Percentiles rank a stretch among this genome's conserved stretches.
phyloP scores from a whole-genome alignment of 1,140 invertebrate species.

The Contarinia nasturtii region DNA sequence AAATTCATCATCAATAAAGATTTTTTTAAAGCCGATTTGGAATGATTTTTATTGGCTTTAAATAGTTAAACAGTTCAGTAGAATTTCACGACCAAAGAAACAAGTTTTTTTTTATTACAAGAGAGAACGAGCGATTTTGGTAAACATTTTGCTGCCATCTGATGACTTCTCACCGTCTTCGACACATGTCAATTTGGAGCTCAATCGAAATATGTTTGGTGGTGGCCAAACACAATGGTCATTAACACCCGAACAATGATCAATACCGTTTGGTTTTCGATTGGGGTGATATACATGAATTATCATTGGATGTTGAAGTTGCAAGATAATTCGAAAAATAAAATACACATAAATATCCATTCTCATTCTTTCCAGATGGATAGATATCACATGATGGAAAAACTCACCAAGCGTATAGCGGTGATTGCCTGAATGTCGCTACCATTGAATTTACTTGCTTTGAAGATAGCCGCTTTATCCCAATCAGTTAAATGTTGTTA shows the following conservation, averaged over 20 bases:
- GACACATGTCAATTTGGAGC: slow-evolving; percentile 74
- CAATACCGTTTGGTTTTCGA: slow-evolving; percentile 73
- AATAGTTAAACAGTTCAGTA: too few species aligned
- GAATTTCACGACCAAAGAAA: too few species aligned
- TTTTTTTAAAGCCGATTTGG: too few species aligned
- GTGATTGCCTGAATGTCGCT: slow-evolving; percentile 54
- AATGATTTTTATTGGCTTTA: too few species aligned
- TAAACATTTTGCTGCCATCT: too few species aligned
- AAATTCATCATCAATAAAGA: too few species aligned
- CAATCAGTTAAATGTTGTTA: slow-evolving; percentile 89
- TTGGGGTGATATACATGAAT: slow-evolving; percentile 89
- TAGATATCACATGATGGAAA: too few species aligned
- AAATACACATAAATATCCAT: background rate
- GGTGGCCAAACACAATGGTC: slow-evolving; percentile 83
- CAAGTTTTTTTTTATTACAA: too few species aligned
- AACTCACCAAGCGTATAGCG: slow-evolving; percentile 42
- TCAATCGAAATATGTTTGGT: slow-evolving; percentile 58
- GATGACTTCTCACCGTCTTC: slow-evolving; percentile 53
- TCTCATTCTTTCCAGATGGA: too few species aligned
- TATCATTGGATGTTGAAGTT: slow-evolving; percentile 82
- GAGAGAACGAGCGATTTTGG: too few species aligned
- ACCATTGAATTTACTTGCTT: slow-evolving; percentile 87
- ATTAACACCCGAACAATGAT: slow-evolving; percentile 79
- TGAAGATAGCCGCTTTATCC: slow-evolving; percentile 81
- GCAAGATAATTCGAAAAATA: background rate